A percentile compares a stretch with the other conserved stretches of the same genome.
These are phyloP conservation scores for Mus minutoides DNA, from an alignment of 2,797 vertebrate genomes.

Conservation along the genomic window DNA sequence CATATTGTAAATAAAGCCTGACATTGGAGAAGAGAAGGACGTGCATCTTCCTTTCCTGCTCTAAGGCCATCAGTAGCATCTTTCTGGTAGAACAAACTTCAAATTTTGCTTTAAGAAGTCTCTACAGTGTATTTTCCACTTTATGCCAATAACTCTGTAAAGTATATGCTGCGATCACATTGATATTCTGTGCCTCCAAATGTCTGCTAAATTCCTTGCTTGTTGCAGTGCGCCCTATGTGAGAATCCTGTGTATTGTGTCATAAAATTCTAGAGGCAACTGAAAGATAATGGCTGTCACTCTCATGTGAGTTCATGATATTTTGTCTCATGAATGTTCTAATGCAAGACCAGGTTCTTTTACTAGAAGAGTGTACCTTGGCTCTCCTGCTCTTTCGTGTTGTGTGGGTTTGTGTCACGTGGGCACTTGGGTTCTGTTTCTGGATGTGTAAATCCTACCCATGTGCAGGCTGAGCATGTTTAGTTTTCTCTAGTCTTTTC, in stretches of 20 bases:
- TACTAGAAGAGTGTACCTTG: neutral
- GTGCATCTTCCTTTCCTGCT: neutral
- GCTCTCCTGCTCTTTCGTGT: neutral
- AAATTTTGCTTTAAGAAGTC: neutral
- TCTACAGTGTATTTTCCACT: neutral
- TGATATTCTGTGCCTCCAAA: neutral
- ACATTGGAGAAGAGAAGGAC: neutral
- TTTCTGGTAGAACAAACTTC: neutral
- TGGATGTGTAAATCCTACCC: neutral
- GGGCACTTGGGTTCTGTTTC: neutral
- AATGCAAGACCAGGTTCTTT: neutral
- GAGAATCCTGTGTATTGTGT: neutral
- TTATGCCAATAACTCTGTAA: neutral
- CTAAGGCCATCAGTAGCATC: neutral
- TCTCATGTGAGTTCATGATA: neutral
- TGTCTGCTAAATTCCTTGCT: neutral
- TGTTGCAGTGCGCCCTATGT: neutral
- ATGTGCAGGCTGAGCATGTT: neutral
- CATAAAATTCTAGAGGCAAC: neutral
- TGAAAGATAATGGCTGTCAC: neutral
- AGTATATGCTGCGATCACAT: neutral
- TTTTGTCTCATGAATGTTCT: neutral
- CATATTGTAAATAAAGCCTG: neutral
- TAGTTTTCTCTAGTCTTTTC: neutral
- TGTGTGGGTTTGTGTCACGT: neutral